Conservation (phyloP, 2,113 vertebrate genomes). For the Trematocara unimaculatum region DNA sequence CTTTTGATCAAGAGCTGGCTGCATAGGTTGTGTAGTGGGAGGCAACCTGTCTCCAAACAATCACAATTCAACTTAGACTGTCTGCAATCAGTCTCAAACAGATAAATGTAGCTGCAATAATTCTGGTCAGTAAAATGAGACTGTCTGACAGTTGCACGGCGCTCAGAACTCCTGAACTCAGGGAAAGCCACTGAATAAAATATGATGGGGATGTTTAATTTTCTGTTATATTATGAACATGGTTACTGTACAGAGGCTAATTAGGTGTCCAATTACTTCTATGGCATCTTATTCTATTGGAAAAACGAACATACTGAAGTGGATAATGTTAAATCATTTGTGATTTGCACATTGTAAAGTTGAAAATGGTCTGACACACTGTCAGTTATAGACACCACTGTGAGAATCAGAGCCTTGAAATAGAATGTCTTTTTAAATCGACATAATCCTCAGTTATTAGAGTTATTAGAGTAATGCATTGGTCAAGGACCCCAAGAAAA, state of each 20-base stretch:
- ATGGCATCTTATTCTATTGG: not conserved
- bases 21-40: not conserved
- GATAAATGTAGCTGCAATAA: not conserved
- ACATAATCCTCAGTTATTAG: not conserved
- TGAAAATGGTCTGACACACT: not conserved
- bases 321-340: not conserved
- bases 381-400: not conserved
- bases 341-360: not conserved
- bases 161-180: not conserved
- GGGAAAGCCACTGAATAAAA: not conserved
- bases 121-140: not conserved
- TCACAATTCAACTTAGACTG: not conserved
- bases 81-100: not conserved
- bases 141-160: rapidly evolving
- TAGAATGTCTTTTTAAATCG: not conserved
- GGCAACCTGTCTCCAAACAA: not conserved
- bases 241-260: not conserved
- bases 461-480: not conserved
- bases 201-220: not conserved
- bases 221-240: not conserved
- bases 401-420: not conserved
- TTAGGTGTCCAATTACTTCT: not conserved
- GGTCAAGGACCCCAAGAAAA: not conserved
- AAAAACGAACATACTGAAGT: not conserved
- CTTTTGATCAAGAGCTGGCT: not conserved